Percentiles rank a stretch among this genome's conserved stretches.
Evolutionary conservation across 2,888 invertebrate species (phyloP).

Genomic region (Spialia ferax): DNA sequence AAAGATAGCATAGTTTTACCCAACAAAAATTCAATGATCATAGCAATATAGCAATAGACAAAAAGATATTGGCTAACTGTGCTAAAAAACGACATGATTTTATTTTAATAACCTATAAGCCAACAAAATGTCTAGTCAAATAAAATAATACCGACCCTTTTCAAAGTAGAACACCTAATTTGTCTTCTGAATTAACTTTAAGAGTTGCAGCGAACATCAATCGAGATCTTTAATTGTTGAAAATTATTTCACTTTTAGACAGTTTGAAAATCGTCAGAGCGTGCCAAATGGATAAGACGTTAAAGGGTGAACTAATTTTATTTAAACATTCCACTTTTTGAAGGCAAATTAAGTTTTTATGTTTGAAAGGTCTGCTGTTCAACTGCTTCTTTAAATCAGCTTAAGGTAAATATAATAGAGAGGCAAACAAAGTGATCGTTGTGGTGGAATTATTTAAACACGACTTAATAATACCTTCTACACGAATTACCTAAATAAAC

Average conservation of each 20-base stretch:
- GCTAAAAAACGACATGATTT: not conserved
- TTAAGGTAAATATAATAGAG: too few species aligned
- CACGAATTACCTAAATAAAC: too few species aligned
- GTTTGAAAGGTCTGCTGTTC: not conserved
- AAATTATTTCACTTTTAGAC: constrained; percentile 15
- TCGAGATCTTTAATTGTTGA: constrained; percentile 17
- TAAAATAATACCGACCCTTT: constrained; percentile 23
- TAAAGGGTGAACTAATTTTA: not conserved
- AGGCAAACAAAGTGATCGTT: too few species aligned
- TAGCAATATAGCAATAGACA: too few species aligned
- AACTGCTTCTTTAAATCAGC: not conserved
- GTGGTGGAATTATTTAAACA: too few species aligned
- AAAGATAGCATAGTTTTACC: too few species aligned
- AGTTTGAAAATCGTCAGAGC: constrained; percentile 13
- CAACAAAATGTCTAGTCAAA: not conserved
- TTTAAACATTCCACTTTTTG: not conserved
- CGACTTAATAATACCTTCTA: too few species aligned
- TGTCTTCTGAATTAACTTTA: constrained; percentile 7
- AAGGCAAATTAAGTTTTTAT: constrained; percentile 1
- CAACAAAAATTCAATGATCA: too few species aligned
- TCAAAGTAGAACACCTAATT: constrained; percentile 28
- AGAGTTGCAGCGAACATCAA: constrained; percentile 20
- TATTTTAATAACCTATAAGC: not conserved
- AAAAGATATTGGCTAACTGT: too few species aligned
- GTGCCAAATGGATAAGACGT: constrained; percentile 2